Evolutionary conservation across 2,888 invertebrate species (phyloP).

Genomic region (Agrochola litura): DNA sequence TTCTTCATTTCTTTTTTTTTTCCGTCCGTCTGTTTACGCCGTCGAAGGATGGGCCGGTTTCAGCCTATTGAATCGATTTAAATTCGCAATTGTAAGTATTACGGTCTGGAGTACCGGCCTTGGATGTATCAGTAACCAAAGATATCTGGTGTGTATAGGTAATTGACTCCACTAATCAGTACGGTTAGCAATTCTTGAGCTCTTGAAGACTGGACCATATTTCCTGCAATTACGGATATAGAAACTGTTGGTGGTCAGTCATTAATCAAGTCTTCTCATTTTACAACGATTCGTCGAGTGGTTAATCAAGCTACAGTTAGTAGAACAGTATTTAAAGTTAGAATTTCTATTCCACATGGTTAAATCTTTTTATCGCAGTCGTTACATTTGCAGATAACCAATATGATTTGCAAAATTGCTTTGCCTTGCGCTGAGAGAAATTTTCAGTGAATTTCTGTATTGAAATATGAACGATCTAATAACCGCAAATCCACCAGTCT

Average conservation of each 20-base stretch:
- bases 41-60: conserved; percentile 30
- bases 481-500: not conserved
- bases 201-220: conserved; percentile 28
- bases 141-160: conserved; percentile 38
- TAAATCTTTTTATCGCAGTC: conserved; percentile 13
- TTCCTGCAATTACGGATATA: conserved; percentile 43
- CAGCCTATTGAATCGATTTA: conserved; percentile 55
- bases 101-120: conserved; percentile 25
- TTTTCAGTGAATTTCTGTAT: conserved; percentile 14
- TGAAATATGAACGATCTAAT: conserved; percentile 7
- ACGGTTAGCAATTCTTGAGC: conserved; percentile 32
- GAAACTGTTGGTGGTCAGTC: conserved; percentile 35
- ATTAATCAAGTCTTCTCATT: conserved; percentile 28
- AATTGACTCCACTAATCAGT: conserved; percentile 38
- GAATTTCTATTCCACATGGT: conserved; percentile 18
- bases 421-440: not conserved
- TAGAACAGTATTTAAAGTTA: conserved; percentile 27
- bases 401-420: conserved; percentile 31
- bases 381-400: conserved; percentile 10
- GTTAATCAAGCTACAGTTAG: conserved; percentile 32
- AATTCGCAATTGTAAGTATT: conserved; percentile 58
- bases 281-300: conserved; percentile 18
- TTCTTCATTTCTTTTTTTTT: conserved; percentile 46
- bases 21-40: conserved; percentile 25
- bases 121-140: conserved; percentile 40